A percentile compares a stretch with the other conserved stretches of the same genome.
These are phyloP conservation scores for Anorthoa munda DNA, from an alignment of 2,888 invertebrate species.

Conservation along the genomic window DNA sequence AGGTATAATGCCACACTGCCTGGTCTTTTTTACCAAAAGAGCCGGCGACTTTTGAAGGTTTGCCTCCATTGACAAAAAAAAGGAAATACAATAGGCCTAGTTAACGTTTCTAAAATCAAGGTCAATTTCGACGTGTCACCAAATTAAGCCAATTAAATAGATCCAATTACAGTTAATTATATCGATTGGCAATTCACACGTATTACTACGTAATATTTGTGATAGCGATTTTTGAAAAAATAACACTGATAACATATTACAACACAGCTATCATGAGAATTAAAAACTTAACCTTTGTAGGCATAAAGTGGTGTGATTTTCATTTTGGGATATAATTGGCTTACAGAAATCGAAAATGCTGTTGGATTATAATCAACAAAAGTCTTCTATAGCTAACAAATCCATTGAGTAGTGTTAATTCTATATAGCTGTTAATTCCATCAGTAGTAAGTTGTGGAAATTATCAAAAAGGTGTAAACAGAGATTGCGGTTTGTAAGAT, in stretches of 20 bases:
- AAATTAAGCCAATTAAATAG: conserved; percentile 34
- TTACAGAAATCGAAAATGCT: too few species aligned
- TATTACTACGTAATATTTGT: conserved; percentile 3
- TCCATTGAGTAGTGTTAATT: neutral
- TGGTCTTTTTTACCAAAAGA: too few species aligned
- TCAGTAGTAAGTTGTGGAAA: conserved; percentile 16
- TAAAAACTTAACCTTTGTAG: neutral
- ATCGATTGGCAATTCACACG: neutral
- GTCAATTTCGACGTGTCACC: neutral
- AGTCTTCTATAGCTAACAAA: neutral
- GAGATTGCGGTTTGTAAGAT: neutral
- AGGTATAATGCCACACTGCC: too few species aligned
- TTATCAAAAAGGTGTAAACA: neutral
- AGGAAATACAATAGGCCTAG: neutral
- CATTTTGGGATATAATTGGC: too few species aligned
- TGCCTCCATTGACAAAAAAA: too few species aligned
- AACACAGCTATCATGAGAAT: neutral
- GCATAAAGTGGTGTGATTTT: neutral
- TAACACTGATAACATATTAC: neutral
- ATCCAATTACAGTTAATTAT: conserved; percentile 38
- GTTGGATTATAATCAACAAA: neutral
- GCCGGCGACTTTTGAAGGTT: too few species aligned
- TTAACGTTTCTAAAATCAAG: conserved; percentile 13
- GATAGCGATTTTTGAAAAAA: neutral
- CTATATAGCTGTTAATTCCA: conserved; percentile 8